phyloP scores from a whole-genome alignment of 2,797 vertebrate species.

The Microctenopoma stevenorrisi region DNA sequence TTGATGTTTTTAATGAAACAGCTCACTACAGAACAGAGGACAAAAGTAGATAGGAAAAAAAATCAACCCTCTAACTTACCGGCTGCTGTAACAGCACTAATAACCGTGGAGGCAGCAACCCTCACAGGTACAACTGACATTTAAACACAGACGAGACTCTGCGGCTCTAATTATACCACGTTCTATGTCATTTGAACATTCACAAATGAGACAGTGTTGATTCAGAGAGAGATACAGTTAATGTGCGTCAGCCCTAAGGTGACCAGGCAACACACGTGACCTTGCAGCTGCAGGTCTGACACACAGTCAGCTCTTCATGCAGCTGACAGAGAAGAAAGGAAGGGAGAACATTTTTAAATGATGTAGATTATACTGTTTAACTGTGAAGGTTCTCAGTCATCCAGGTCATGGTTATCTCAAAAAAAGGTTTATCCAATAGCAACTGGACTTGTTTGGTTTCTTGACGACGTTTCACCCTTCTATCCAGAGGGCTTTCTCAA shows the following conservation, averaged over 20 bases:
- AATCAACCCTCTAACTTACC: background rate
- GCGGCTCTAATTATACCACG: constrained; percentile 3
- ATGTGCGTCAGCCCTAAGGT: constrained; percentile 28
- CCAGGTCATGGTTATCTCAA: too few species aligned
- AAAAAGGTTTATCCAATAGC: too few species aligned
- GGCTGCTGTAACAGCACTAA: constrained; percentile 10
- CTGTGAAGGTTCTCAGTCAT: too few species aligned
- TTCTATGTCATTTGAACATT: constrained; percentile 37
- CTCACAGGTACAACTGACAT: constrained; percentile 52
- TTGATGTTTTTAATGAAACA: constrained; percentile 26
- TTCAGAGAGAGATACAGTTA: constrained; percentile 7
- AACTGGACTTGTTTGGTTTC: too few species aligned
- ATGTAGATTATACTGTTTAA: too few species aligned
- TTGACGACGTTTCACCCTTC: too few species aligned
- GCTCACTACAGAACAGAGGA: constrained; percentile 3
- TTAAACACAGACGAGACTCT: constrained; percentile 22
- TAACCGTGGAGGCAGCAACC: constrained; percentile 12
- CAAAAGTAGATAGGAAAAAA: constrained; percentile 8
- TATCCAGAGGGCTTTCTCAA: too few species aligned
- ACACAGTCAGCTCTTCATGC: constrained; percentile 4
- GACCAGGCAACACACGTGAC: constrained; percentile 43
- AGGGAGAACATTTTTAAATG: background rate
- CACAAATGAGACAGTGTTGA: constrained; percentile 26
- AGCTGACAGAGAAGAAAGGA: background rate
- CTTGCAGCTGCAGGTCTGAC: constrained; percentile 40